These are phyloP conservation scores for Eptesicus fuscus DNA, from an alignment of 2,113 vertebrate genomes.

Conservation along the genomic window DNA sequence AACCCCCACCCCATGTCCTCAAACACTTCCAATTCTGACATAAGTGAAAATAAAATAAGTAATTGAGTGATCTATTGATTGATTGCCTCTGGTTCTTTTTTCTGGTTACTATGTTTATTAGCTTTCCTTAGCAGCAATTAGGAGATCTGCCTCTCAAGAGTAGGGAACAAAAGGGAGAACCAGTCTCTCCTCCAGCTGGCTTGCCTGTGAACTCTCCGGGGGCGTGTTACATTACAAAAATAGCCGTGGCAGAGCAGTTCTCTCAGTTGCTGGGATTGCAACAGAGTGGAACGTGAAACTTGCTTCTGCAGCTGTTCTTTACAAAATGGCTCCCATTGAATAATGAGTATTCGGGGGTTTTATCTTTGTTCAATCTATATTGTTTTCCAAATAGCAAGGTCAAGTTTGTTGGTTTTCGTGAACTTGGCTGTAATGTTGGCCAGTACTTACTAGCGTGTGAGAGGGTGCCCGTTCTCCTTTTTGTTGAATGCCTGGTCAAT, in stretches of 20 bases:
- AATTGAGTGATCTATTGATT: background rate
- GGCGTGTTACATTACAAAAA: constrained; percentile 55
- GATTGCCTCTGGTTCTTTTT: background rate
- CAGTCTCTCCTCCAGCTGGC: background rate
- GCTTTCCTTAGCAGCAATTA: background rate
- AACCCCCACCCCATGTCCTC: background rate
- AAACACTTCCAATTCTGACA: background rate
- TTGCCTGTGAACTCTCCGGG: constrained; percentile 60
- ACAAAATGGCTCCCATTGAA: constrained; percentile 37
- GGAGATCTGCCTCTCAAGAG: background rate
- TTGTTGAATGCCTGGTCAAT: background rate
- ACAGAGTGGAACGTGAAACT: constrained; percentile 47
- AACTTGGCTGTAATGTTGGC: background rate
- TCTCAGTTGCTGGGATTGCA: constrained; percentile 47
- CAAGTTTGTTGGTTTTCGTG: background rate
- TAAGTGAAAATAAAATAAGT: background rate
- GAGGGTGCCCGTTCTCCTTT: background rate
- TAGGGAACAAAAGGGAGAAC: constrained; percentile 31
- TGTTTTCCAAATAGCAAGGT: background rate
- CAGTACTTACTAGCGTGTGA: background rate
- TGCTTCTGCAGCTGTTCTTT: constrained; percentile 55
- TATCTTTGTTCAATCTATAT: background rate
- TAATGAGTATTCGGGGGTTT: background rate
- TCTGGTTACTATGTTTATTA: background rate
- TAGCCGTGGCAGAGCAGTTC: constrained; percentile 36